Evolutionary conservation across 1,140 invertebrate species (phyloP), one percentile per base, ranked within the genome.

Genomic region (Drosophila melanica): DNA sequence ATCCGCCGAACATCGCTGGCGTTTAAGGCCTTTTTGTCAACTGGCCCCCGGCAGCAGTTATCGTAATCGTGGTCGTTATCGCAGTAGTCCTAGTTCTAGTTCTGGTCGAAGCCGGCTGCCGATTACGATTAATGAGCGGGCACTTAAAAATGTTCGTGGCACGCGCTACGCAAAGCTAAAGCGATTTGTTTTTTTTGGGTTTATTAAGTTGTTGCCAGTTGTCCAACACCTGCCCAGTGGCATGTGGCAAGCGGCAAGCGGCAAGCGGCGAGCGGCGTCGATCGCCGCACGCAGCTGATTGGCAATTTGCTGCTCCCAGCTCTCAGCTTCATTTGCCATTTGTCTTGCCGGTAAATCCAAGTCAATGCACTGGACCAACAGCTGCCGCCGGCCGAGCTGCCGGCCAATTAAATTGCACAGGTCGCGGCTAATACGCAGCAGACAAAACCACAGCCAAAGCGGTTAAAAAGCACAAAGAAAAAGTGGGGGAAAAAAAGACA

Each of bases 121-220:
- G 84, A 89, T 89, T 89, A 80, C 84, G 85, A 89, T 89, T 89
- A 89, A 89, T 89, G 84, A 84, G 76, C 60, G 69, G 77, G 74
- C 79, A 89, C 77, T 89, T 89, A 89, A 73, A 75, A 77, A 58
- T 75, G 66, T 64, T 59, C 76, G 55, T 81, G 79, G 84, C 84
- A 89, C 85, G 84, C 84, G 84, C 76, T 87, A 66, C 48, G 55
- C 63, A 41, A 66, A 33, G 20, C 18, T 9, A 44, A 39, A 44
- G 20, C 7, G 12, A 44, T 27, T 27, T 42, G 23, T 27, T 27
- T 57, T 55, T 54, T 30, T 30, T 30, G 27, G 23, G 14, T 67
- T 67, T 71, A 85, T 85, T 87, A 82, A 87, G 81, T 86, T 68
- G 70, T 73, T 73, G 18, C 41, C 70, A 45, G 64, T 73, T 87